Base-by-base conservation (phyloP, 1,140 invertebrate species). In the Polypedilum pembai region DNA sequence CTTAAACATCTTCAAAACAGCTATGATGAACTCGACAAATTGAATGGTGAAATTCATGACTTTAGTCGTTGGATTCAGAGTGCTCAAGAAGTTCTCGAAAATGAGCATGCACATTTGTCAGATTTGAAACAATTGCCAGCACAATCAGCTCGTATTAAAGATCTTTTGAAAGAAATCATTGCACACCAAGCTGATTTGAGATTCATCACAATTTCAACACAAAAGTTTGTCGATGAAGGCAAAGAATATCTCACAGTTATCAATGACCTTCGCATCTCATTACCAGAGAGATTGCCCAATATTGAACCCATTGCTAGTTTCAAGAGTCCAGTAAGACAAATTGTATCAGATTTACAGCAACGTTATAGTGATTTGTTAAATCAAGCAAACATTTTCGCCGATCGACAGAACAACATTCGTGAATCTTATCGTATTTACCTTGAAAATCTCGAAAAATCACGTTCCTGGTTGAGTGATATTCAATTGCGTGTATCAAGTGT, bases 181-280 rank as follows among this genome's bases (percentile, higher is more conserved):
- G 91, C 94, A 1, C 95, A 97, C 79, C 94, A 97, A 82, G 95
- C 94, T 0, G 95, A 98, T 83, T 83, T 97, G 1, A 85, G 95
- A 21, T 98, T 96, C 80, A 94, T 97, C 75, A 95, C 94, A 1
- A 96, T 98, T 91, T 90, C 93, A 0, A 93, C 93, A 0, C 94
- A 97, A 83, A 96, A 96, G 82, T 98, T 96, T 82, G 88, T 95
- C 41, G 94, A 96, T 78, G 94, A 97, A 81, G 93, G 93, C 79
- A 95, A 94, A 85, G 92, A 95, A 76, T 95, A 94, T 82, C 83
- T 95, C 1, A 86, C 87, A 40, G 85, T 90, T 12, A 83, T 96
- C 41, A 96, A 95, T 80, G 91, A 94, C 74, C 94, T 93, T 83
- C 87, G 94, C 66, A 93, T 91, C 1, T 87, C 88, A 63, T 80